phyloP scores from a whole-genome alignment of 2,888 invertebrate species.

The Reticulitermes lucifugus region DNA sequence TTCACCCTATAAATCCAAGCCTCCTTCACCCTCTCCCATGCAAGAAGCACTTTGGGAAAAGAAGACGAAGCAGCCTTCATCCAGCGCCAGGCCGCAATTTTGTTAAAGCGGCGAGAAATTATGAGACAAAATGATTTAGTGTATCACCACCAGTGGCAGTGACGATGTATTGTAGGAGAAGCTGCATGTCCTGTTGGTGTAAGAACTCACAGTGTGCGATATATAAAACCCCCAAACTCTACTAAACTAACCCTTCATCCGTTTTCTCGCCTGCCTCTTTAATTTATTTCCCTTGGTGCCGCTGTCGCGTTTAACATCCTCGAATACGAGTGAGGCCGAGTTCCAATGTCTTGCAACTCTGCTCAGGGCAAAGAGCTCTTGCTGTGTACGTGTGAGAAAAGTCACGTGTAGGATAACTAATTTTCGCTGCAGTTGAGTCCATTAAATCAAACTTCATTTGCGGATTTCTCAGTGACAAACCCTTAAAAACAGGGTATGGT shows the following conservation, averaged over 20 bases:
- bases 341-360: background rate
- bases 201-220: constrained; percentile 7
- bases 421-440: background rate
- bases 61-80: constrained; percentile 1
- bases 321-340: background rate
- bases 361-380: too few relatives aligned
- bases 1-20: constrained; percentile 28
- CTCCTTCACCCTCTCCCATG: background rate
- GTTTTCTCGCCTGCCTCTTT: constrained; percentile 16
- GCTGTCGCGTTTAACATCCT: constrained; percentile 20
- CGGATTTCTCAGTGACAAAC: background rate
- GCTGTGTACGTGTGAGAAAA: too few relatives aligned
- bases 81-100: constrained; percentile 23
- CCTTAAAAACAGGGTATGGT: too few relatives aligned
- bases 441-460: background rate
- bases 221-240: constrained; percentile 26
- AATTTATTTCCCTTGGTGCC: constrained; percentile 32
- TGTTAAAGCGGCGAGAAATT: constrained; percentile 38
- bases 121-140: constrained; percentile 43
- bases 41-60: constrained; percentile 3
- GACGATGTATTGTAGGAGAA: constrained; percentile 8
- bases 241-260: constrained; percentile 34
- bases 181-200: background rate
- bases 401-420: background rate
- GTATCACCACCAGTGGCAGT: constrained; percentile 27